Percentiles rank a stretch among this genome's conserved stretches.
Conservation (phyloP, 2,113 vertebrate species). For the Saimiri boliviensis region DNA sequence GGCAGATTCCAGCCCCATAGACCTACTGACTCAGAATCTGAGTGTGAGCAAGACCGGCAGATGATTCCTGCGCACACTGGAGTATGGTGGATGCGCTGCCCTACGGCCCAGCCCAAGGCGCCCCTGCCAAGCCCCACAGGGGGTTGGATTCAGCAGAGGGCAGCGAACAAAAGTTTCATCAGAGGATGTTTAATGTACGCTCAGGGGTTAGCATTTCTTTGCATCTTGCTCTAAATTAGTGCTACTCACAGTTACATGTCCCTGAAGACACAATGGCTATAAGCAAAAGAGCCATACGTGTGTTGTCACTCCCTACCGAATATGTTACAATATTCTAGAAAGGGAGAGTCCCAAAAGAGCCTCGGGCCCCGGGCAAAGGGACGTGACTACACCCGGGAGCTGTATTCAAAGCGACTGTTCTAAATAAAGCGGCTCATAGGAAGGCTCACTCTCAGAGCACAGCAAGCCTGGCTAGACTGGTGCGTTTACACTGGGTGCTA, state of each 20-base stretch:
- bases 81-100: accelerated
- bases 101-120: accelerated
- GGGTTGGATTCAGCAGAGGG: background rate
- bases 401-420: background rate
- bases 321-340: no score
- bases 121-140: accelerated
- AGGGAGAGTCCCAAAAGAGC: background rate
- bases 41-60: background rate
- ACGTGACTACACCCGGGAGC: background rate
- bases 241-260: background rate
- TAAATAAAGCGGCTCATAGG: background rate
- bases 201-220: background rate
- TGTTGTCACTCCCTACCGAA: accelerated
- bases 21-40: background rate
- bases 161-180: background rate
- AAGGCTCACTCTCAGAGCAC: background rate
- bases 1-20: background rate
- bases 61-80: accelerated
- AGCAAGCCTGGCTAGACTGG: background rate
- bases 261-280: background rate
- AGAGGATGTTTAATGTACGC: background rate
- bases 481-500: accelerated
- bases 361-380: background rate
- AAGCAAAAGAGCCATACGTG: background rate
- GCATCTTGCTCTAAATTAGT: background rate